Evolutionary conservation across 2,113 vertebrate genomes (phyloP).

Genomic region (Callipepla californica): DNA sequence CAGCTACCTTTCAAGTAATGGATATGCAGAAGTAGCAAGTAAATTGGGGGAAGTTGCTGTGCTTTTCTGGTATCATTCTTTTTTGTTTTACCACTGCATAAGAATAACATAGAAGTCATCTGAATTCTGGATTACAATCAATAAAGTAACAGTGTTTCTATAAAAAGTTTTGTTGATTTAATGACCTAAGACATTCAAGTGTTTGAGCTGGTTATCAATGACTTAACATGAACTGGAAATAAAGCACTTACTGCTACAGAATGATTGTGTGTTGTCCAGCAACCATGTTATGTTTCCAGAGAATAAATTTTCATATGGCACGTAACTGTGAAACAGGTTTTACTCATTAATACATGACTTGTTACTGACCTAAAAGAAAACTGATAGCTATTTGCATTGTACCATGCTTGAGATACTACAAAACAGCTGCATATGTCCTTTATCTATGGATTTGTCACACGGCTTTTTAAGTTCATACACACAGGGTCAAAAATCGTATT

Average conservation of each 20-base stretch:
- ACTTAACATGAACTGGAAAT: constrained; percentile 16
- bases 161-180: constrained; percentile 52
- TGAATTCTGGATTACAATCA: background rate
- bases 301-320: constrained; percentile 49
- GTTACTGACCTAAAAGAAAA: constrained; percentile 59
- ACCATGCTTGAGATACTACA: constrained; percentile 47
- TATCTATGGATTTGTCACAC: constrained; percentile 71
- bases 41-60: background rate
- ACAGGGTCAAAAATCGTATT: constrained; percentile 61
- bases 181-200: constrained; percentile 48
- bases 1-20: background rate
- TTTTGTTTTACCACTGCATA: background rate
- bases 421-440: constrained; percentile 61
- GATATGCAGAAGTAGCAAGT: background rate
- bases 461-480: constrained; percentile 42
- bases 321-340: constrained; percentile 26
- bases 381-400: constrained; percentile 77
- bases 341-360: constrained; percentile 50
- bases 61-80: background rate
- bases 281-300: constrained; percentile 63
- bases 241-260: background rate
- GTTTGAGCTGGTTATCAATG: constrained; percentile 20
- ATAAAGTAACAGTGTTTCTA: background rate
- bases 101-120: background rate
- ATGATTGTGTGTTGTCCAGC: constrained; percentile 70